Evolutionary conservation across 1,140 invertebrate species (phyloP).

Genomic region (Cataglyphis hispanica): DNA sequence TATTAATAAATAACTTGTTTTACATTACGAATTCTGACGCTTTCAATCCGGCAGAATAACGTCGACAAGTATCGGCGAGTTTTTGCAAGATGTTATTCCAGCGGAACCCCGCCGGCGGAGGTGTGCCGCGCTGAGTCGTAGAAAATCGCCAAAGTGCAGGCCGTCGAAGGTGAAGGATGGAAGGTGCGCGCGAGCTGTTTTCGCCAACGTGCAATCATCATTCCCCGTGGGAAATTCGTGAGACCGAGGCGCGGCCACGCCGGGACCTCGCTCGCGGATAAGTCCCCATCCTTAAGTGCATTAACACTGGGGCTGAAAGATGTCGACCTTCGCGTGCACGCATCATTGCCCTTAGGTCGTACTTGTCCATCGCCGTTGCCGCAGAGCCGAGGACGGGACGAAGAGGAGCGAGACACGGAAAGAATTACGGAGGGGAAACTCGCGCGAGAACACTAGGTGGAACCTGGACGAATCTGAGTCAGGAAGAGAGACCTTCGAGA

Average conservation of each 20-base stretch:
- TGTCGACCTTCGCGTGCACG: conserved; percentile 72
- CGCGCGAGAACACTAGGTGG: conserved; percentile 67
- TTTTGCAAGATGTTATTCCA: background rate
- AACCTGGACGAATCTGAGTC: conserved; percentile 62
- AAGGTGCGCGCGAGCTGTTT: conserved; percentile 62
- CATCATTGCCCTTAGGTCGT: conserved; percentile 82
- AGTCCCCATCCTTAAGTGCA: conserved; percentile 46
- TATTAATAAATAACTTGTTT: conserved; percentile 27
- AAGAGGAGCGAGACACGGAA: conserved; percentile 48
- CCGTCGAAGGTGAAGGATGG: conserved; percentile 59
- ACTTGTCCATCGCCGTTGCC: conserved; percentile 59
- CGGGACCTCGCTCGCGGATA: conserved; percentile 33
- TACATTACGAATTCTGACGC: background rate
- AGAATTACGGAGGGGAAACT: conserved; percentile 57
- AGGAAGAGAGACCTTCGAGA: conserved; percentile 64
- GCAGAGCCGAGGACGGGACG: conserved; percentile 56
- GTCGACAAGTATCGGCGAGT: background rate
- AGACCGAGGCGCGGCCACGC: conserved; percentile 38
- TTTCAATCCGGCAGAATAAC: background rate
- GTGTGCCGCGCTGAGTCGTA: background rate
- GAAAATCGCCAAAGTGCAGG: conserved; percentile 6
- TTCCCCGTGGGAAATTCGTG: conserved; percentile 82
- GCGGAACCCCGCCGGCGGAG: background rate
- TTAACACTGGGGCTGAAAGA: conserved; percentile 62
- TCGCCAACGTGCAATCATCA: conserved; percentile 69